phyloP scores from a whole-genome alignment of 2,797 vertebrate species.

The Chelon auratus region DNA sequence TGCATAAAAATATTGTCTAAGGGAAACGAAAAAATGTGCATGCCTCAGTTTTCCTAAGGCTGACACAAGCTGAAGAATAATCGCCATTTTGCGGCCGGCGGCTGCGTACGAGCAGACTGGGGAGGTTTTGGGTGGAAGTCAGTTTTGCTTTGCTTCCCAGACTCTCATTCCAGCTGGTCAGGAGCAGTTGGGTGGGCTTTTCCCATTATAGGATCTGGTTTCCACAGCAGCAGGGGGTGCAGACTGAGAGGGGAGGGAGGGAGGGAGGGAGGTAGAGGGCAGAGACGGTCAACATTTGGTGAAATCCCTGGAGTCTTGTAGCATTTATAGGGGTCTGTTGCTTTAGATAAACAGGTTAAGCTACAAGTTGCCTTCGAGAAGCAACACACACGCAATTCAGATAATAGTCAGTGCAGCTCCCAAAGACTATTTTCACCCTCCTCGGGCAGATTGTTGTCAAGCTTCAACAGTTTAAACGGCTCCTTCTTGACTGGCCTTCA shows the following conservation, averaged over 20 bases:
- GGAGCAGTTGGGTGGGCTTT: conserved; percentile 80
- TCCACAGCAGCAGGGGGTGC: conserved; percentile 73
- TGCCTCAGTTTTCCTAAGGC: conserved; percentile 42
- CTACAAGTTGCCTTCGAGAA: conserved; percentile 31
- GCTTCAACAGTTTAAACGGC: conserved; percentile 40
- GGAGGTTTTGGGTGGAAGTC: conserved; percentile 57
- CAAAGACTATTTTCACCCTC: conserved; percentile 48
- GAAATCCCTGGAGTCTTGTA: conserved; percentile 55
- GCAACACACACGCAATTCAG: conserved; percentile 3
- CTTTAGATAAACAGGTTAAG: conserved; percentile 57
- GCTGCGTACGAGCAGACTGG: conserved; percentile 33
- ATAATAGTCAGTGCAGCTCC: conserved; percentile 17
- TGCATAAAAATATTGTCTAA: conserved; percentile 60
- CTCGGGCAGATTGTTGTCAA: conserved; percentile 35
- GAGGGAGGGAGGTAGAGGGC: conserved; percentile 1
- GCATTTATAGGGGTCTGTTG: conserved; percentile 43
- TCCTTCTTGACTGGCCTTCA: conserved; percentile 47
- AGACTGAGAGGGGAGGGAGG: conserved; percentile 34
- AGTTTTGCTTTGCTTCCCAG: conserved; percentile 69
- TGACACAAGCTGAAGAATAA: conserved; percentile 61
- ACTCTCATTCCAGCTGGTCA: conserved; percentile 74
- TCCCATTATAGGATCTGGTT: conserved; percentile 79
- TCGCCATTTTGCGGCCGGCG: conserved; percentile 49
- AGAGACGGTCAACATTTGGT: conserved; percentile 62
- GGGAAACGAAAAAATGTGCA: conserved; percentile 24